These are phyloP conservation scores for Dasypus novemcinctus DNA, from an alignment of 2,113 vertebrate species.

Conservation along the genomic window DNA sequence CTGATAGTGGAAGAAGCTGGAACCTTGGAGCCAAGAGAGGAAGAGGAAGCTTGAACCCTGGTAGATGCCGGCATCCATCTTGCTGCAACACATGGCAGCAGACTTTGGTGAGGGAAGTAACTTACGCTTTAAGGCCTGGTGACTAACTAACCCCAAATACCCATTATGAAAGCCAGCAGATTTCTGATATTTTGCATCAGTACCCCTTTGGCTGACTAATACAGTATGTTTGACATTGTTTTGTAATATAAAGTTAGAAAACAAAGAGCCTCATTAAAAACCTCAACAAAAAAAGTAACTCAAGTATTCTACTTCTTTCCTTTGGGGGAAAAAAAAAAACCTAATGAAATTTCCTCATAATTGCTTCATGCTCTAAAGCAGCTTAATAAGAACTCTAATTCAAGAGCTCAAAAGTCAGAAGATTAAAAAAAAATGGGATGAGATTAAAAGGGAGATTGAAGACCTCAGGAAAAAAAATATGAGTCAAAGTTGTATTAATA, in stretches of 20 bases:
- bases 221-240: slow-evolving; percentile 34
- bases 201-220: no score
- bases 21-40: no score
- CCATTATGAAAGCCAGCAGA: no score
- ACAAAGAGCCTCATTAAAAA: neutral
- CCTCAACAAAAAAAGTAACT: neutral
- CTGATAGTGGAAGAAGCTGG: no score
- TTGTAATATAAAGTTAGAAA: neutral
- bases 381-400: neutral
- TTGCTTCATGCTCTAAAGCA: neutral
- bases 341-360: neutral
- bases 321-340: no score
- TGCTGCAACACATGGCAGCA: no score
- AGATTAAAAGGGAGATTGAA: slow-evolving; percentile 35
- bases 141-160: no score
- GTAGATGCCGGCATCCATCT: no score
- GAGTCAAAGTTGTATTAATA: neutral
- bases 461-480: neutral
- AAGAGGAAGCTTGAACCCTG: no score
- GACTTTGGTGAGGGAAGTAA: no score
- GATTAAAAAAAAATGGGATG: neutral
- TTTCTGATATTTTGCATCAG: no score
- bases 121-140: no score
- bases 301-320: neutral
- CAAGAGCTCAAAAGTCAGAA: neutral